phyloP scores from a whole-genome alignment of 2,113 vertebrate genomes.

The Barbus barbus region DNA sequence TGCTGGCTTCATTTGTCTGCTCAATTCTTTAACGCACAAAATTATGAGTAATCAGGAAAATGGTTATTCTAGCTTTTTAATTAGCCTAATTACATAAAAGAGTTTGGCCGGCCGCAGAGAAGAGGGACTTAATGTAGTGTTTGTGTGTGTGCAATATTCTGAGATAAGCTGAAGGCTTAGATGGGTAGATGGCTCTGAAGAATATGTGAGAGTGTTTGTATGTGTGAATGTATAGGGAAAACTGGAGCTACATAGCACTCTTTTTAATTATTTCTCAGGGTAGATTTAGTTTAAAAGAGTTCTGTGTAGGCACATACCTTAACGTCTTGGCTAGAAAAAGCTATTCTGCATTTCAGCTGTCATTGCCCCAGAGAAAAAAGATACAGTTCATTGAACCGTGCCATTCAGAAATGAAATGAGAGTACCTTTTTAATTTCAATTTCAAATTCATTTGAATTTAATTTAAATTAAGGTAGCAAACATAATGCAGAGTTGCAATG shows the following conservation, averaged over 20 bases:
- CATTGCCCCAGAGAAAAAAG: not conserved
- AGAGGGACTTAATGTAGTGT: slow-evolving; percentile 47
- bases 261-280: slow-evolving; percentile 16
- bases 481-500: not conserved
- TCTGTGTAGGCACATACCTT: not conserved
- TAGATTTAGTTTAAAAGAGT: not conserved
- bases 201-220: not conserved
- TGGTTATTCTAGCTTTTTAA: slow-evolving; percentile 72
- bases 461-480: not conserved
- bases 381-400: not conserved
- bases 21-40: slow-evolving; percentile 61
- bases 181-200: not conserved
- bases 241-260: not conserved
- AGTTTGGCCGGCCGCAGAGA: slow-evolving; percentile 57
- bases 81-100: slow-evolving; percentile 76
- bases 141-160: not conserved
- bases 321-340: not conserved
- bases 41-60: slow-evolving; percentile 73
- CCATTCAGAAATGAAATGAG: not conserved
- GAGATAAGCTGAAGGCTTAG: not conserved
- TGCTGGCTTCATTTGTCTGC: slow-evolving; percentile 15
- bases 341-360: not conserved
- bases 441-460: not conserved
- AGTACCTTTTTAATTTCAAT: not conserved
- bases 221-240: not conserved